Evolutionary conservation across 2,888 invertebrate genomes (phyloP).

Genomic region (Lutraria lutraria): DNA sequence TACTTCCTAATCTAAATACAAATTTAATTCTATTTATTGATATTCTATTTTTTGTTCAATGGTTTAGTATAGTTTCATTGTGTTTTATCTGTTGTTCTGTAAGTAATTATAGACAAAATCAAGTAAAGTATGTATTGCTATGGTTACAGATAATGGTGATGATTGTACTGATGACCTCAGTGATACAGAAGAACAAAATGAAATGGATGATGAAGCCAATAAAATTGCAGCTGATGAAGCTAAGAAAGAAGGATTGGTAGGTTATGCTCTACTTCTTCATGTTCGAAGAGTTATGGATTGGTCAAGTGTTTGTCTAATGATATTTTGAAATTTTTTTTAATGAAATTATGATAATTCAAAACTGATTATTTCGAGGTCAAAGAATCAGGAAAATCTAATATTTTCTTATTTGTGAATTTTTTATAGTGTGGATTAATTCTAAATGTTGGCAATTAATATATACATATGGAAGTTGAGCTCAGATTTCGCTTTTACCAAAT

Average conservation of each 20-base stretch:
- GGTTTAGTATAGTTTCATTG: neutral
- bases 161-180: constrained; percentile 54
- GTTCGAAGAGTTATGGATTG: no score
- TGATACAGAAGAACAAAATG: constrained; percentile 67
- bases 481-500: neutral
- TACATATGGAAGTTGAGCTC: neutral
- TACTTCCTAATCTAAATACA: no score
- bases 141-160: constrained; percentile 61
- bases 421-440: no score
- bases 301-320: no score
- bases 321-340: no score
- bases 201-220: constrained; percentile 71
- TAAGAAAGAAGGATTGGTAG: constrained; percentile 62
- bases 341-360: no score
- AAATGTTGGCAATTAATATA: neutral
- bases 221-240: constrained; percentile 66
- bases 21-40: no score
- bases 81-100: neutral
- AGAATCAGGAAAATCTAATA: no score
- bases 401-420: no score
- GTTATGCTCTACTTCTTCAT: neutral
- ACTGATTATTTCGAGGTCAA: neutral
- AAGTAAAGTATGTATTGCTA: constrained; percentile 21
- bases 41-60: neutral
- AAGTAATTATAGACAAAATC: neutral